Evolutionary conservation across 2,113 vertebrate genomes (phyloP), one percentile per base, ranked within the genome.

Genomic region (Synodontis membranacea): DNA sequence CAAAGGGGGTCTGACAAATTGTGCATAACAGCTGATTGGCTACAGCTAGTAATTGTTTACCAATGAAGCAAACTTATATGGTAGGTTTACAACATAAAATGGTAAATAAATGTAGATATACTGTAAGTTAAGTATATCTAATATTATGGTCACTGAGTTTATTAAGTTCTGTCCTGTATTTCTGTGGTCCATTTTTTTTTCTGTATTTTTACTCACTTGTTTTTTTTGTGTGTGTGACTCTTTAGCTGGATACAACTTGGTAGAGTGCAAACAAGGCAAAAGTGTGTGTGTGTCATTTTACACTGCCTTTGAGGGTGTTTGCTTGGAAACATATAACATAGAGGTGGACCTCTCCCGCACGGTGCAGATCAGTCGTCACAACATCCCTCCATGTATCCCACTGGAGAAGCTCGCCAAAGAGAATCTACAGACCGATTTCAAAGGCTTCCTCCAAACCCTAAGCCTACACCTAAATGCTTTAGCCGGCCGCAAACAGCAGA

Each of bases 371-470:
- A 70, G 5, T 62, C 94, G 93, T 11, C 95, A 96, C 64, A 93
- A 95, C 88, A 80, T 96, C 4, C 95, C 95, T 1, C 93, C 93
- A 1, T 95, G 91, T 82, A 93, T 96, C 31, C 93, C 94, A 3
- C 76, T 96, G 76, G 90, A 90, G 82, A 86, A 52, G 28, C 88
- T 94, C 2, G 86, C 83, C 0, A 87, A 93, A 64, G 85, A 91
- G 86, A 86, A 84, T 89, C 75, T 94, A 70, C 90, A 94, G 86
- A 87, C 84, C 1, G 89, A 94, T 85, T 10, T 93, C 0, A 89
- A 81, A 50, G 83, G 23, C 17, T 95, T 95, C 80, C 91, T 96
- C 70, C 86, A 92, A 79, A 21, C 52, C 0, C 92, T 96, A 85
- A 91, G 91, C 74, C 87, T 85, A 28, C 90, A 93, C 50, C 93